Base-by-base conservation (phyloP, 2,797 vertebrate genomes). In the Phylloscopus collybita region DNA sequence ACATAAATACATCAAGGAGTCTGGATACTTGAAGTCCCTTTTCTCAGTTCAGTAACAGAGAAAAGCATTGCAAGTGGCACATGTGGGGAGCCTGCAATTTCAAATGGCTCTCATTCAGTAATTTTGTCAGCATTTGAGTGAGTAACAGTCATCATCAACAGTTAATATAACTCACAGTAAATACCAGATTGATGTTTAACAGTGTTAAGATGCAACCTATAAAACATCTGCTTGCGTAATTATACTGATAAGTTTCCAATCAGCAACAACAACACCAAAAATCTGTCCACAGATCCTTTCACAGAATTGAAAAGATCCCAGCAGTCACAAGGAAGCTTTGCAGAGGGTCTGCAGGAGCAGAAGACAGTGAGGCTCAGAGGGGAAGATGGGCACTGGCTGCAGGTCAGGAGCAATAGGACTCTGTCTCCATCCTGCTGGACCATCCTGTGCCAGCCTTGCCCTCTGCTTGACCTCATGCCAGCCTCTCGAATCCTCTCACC, bases 131-230 rank as follows among this genome's bases (percentile, higher is more conserved):
- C 73, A 44, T 91, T 93, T 34, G 34, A 34, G n/a, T 67, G 61
- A 84, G 51, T 75, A 86, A 79, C 4, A 88, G 45, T 81, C 81
- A 90, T 92, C 90, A 88, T 15, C 81, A 92, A 65, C 85, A 90
- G 82, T 92, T 93, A 84, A 88, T 88, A 42, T 51, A 93, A 86
- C 51, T 66, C 73, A 34, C 14, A 81, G 72, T 42, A 91, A 94
- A 88, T 92, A 86, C 56, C 91, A 89, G 72, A 88, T 56, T 80
- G 69, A 53, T 53, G 23, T 88, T 90, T 83, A 90, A 75, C 57
- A 54, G 47, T 62, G 91, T 67, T 93, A 92, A 86, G 83, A 92
- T 4, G 2, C 47, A 80, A 84, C 76, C 62, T 84, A 76, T 76
- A 86, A 86, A 96, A 56, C 61, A 66, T 26, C 54, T 32, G 56